These are phyloP conservation scores for Phasianus colchicus DNA, from an alignment of 2,113 vertebrate genomes.

Conservation along the genomic window DNA sequence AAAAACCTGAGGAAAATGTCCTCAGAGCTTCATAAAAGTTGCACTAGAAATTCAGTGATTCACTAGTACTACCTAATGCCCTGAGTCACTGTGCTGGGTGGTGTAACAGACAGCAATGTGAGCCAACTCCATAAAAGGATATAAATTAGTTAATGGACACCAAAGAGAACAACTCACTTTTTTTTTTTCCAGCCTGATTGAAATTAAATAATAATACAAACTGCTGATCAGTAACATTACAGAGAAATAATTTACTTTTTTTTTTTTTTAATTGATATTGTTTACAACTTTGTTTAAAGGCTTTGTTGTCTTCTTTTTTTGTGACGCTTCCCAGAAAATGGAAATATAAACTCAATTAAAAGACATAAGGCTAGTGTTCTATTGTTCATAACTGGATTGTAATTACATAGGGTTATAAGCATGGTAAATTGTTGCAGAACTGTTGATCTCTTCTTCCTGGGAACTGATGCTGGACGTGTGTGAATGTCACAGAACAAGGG, in stretches of 20 bases:
- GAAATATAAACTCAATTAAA: background rate
- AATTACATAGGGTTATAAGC: background rate
- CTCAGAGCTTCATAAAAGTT: constrained; percentile 3
- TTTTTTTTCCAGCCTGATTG: background rate
- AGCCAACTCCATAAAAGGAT: background rate
- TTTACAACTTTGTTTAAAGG: background rate
- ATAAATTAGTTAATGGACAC: background rate
- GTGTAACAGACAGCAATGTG: accelerated
- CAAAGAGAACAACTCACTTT: background rate
- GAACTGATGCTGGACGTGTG: background rate
- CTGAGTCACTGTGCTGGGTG: background rate
- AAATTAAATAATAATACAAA: background rate
- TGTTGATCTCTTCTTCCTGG: background rate
- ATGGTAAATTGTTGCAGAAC: background rate
- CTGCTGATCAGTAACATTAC: background rate
- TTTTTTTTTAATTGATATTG: background rate
- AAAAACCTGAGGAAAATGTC: background rate
- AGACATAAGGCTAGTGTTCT: background rate
- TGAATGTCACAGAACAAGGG: no score
- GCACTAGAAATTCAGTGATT: constrained; percentile 22
- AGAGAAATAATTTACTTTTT: background rate
- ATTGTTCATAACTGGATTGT: background rate
- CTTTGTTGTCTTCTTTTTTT: background rate
- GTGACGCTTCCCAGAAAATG: background rate
- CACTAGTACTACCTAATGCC: background rate